Evolutionary conservation across 2,797 vertebrate genomes (phyloP).

Genomic region (Sibirionetta formosa): DNA sequence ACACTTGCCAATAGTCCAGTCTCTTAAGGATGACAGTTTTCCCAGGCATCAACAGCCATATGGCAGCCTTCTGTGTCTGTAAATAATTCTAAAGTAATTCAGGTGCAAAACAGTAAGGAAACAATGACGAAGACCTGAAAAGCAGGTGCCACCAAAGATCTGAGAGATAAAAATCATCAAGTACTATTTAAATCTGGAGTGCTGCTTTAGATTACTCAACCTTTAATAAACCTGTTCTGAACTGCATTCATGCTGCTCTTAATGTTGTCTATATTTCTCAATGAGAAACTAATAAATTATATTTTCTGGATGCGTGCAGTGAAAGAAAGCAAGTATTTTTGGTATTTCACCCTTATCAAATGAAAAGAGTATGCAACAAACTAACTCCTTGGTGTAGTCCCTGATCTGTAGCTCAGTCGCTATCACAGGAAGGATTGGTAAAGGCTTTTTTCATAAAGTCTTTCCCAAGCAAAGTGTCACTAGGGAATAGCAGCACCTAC

Average conservation of each 20-base stretch:
- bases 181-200: neutral
- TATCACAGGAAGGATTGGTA: neutral
- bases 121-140: neutral
- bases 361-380: neutral
- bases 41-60: rapidly evolving
- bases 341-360: neutral
- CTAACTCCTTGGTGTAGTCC: rapidly evolving
- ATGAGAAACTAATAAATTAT: neutral
- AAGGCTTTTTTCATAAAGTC: neutral
- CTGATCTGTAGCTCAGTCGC: neutral
- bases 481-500: neutral
- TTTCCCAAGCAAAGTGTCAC: neutral
- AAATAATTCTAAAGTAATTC: neutral
- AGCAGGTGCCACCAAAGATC: neutral
- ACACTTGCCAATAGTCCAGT: neutral
- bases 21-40: neutral
- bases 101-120: neutral
- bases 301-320: neutral
- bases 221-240: neutral
- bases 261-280: neutral
- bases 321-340: neutral
- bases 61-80: neutral
- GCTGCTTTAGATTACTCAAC: neutral
- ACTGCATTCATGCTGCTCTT: neutral
- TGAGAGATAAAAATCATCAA: neutral